Evolutionary conservation across 2,888 invertebrate genomes (phyloP).

Genomic region (Macaria liturata): DNA sequence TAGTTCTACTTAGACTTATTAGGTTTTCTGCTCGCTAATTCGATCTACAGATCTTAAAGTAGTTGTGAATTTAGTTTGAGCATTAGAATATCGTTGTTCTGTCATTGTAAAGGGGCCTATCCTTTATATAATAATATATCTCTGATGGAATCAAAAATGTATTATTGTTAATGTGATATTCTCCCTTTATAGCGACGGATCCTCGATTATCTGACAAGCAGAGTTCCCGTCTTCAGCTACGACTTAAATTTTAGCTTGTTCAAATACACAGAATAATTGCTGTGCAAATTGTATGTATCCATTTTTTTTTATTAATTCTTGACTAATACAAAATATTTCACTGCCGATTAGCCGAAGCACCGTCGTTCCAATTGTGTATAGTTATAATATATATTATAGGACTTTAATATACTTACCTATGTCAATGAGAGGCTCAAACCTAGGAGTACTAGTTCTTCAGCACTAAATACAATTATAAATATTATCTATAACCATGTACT

Average conservation of each 20-base stretch:
- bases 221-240: constrained; percentile 78
- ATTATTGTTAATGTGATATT: constrained; percentile 14
- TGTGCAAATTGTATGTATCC: neutral
- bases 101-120: constrained; percentile 44
- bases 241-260: constrained; percentile 37
- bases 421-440: constrained; percentile 26
- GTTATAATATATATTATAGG: constrained; percentile 13
- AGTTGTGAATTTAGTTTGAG: constrained; percentile 60
- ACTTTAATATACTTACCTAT: constrained; percentile 20
- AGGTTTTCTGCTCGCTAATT: constrained; percentile 66
- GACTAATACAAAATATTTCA: constrained; percentile 15
- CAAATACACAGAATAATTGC: neutral
- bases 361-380: constrained; percentile 9
- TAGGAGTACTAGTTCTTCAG: constrained; percentile 20
- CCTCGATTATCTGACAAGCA: constrained; percentile 80
- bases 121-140: constrained; percentile 27
- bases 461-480: constrained; percentile 14
- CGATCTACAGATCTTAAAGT: constrained; percentile 47
- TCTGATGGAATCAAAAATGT: constrained; percentile 33
- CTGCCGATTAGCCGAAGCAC: constrained; percentile 25
- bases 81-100: constrained; percentile 67
- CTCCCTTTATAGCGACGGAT: constrained; percentile 54
- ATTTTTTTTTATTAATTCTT: neutral
- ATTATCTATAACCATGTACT: constrained; percentile 5
- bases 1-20: constrained; percentile 57